Conservation (phyloP, 2,888 invertebrate genomes). For the Dryomyza anilis region DNA sequence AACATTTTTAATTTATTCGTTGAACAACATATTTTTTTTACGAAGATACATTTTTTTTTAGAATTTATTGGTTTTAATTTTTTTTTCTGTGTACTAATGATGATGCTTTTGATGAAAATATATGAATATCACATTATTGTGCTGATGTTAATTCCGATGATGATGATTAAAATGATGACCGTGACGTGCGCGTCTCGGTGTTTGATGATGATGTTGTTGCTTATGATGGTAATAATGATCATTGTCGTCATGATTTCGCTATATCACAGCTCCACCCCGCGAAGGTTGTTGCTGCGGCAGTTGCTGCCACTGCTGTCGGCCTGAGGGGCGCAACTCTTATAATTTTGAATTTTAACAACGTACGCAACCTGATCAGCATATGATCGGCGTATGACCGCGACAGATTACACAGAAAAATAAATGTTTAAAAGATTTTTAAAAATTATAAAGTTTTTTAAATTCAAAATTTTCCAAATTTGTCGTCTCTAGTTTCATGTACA, state of each 20-base stretch:
- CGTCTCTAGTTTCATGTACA: too few species aligned
- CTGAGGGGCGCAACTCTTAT: conserved; percentile 30
- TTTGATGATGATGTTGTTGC: neutral
- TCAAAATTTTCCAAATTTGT: too few species aligned
- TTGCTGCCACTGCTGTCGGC: conserved; percentile 8
- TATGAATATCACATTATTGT: neutral
- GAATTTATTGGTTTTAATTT: too few species aligned
- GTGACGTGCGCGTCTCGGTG: neutral
- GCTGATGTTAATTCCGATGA: neutral
- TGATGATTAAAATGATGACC: neutral
- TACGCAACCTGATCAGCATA: conserved; percentile 12
- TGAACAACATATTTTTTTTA: too few species aligned
- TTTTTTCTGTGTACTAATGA: neutral
- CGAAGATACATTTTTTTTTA: too few species aligned
- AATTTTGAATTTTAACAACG: conserved; percentile 39
- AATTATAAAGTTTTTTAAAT: too few species aligned
- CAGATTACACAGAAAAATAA: neutral
- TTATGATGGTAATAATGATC: neutral
- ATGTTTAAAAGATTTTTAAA: neutral
- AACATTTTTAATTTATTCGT: too few species aligned
- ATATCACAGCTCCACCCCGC: conserved; percentile 40
- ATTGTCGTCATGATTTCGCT: conserved; percentile 33
- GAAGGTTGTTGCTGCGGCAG: neutral
- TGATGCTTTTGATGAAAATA: neutral
- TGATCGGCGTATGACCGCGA: too few species aligned